Evolutionary conservation across 1,140 invertebrate genomes (phyloP).

Genomic region (Plutomurus gul): DNA sequence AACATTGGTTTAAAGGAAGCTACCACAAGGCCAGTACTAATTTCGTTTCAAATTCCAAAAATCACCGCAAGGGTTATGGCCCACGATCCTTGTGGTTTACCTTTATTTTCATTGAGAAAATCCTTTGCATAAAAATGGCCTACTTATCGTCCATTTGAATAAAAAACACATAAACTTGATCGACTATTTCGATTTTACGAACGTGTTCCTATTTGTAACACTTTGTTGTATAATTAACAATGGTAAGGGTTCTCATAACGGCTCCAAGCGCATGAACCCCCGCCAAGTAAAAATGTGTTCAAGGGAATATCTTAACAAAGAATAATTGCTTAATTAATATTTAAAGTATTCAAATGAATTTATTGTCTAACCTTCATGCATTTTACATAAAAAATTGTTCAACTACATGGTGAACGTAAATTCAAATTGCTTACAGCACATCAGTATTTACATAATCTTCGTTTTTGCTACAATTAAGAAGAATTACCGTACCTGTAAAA

Average conservation of each 20-base stretch:
- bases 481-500: too few species aligned
- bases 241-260: too few species aligned
- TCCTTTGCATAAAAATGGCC: slow-evolving; percentile 11
- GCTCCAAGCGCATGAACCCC: too few species aligned
- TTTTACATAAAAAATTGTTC: too few species aligned
- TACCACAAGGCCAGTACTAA: too few species aligned
- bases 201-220: background rate
- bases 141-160: slow-evolving; percentile 5
- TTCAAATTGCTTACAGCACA: too few species aligned
- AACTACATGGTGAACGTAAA: too few species aligned
- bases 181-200: background rate
- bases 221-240: background rate
- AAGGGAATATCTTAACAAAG: background rate
- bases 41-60: background rate
- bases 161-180: slow-evolving; percentile 8
- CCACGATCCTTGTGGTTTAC: background rate
- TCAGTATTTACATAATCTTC: too few species aligned
- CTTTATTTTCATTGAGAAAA: background rate
- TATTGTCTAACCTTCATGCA: background rate
- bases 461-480: too few species aligned
- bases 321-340: slow-evolving; percentile 19
- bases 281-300: too few species aligned
- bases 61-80: background rate
- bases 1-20: too few species aligned
- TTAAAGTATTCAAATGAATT: background rate